These are phyloP conservation scores for Drepanosiphum platanoidis DNA, from an alignment of 2,888 invertebrate species.

Conservation along the genomic window DNA sequence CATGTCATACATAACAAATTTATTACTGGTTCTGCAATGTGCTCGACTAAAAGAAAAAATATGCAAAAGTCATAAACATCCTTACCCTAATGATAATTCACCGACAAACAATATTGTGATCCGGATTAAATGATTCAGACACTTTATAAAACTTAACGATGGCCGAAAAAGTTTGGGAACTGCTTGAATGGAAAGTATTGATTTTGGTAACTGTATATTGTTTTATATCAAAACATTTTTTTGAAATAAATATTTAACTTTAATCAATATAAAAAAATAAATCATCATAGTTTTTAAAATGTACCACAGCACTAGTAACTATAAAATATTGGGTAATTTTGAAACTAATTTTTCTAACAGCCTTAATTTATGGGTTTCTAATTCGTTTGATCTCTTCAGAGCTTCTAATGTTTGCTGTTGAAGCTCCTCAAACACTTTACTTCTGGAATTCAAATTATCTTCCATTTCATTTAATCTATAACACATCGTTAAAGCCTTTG, in stretches of 20 bases:
- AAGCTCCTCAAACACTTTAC: conserved; percentile 27
- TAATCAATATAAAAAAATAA: background rate
- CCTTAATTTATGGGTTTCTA: conserved; percentile 38
- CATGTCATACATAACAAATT: no score
- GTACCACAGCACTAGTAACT: background rate
- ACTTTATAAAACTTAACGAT: no score
- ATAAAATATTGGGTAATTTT: conserved; percentile 1
- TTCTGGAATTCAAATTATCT: background rate
- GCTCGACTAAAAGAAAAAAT: no score
- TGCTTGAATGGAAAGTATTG: no score
- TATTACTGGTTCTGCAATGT: no score
- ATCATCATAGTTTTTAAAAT: background rate
- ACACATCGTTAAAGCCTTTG: background rate
- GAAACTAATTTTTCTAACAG: conserved; percentile 34
- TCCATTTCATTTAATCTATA: conserved; percentile 46
- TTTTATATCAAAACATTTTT: no score
- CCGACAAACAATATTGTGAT: no score
- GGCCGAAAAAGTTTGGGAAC: no score
- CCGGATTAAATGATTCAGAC: no score
- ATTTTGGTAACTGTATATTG: no score
- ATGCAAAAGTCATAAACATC: no score
- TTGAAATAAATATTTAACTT: background rate
- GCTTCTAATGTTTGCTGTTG: conserved; percentile 45
- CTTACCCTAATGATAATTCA: no score
- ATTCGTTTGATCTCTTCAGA: conserved; percentile 48